Conservation (phyloP, 1,140 invertebrate species). For the Zaprionus kolodkinae region DNA sequence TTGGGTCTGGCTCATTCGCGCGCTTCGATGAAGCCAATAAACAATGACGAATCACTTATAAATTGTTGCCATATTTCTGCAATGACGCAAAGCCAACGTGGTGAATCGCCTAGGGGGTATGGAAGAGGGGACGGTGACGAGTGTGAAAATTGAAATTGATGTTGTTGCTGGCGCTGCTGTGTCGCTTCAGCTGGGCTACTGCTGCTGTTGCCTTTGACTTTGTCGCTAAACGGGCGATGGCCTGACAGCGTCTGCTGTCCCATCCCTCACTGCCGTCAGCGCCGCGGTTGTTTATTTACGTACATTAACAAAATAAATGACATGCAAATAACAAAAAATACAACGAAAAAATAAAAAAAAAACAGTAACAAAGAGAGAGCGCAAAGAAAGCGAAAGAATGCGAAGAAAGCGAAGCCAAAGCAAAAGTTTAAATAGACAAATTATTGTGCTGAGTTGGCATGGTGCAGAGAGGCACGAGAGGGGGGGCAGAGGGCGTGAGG, state of each 20-base stretch:
- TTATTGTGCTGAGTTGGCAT: constrained; percentile 49
- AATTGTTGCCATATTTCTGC: constrained; percentile 77
- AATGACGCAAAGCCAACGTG: constrained; percentile 30
- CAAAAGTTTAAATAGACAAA: constrained; percentile 78
- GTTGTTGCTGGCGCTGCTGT: constrained; percentile 42
- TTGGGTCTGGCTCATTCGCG: constrained; percentile 54
- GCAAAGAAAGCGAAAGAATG: constrained; percentile 5
- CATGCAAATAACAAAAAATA: constrained; percentile 72
- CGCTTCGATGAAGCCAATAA: constrained; percentile 78
- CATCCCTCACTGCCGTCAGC: not conserved
- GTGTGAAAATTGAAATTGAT: constrained; percentile 77
- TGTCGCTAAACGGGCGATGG: constrained; percentile 55
- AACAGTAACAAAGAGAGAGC: not conserved
- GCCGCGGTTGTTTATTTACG: constrained; percentile 69
- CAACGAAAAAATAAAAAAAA: constrained; percentile 14
- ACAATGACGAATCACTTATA: constrained; percentile 82
- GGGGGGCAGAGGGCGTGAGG: not conserved
- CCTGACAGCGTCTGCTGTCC: not conserved
- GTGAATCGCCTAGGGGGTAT: not conserved
- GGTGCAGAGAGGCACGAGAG: not conserved
- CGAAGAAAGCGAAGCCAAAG: constrained; percentile 23
- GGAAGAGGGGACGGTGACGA: constrained; percentile 9
- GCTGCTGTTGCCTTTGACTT: constrained; percentile 54
- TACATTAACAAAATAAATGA: constrained; percentile 81
- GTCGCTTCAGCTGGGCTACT: constrained; percentile 6